A percentile compares a stretch with the other conserved stretches of the same genome.
Evolutionary conservation across 2,888 invertebrate species (phyloP).

Genomic region (Calameuta pallipes): DNA sequence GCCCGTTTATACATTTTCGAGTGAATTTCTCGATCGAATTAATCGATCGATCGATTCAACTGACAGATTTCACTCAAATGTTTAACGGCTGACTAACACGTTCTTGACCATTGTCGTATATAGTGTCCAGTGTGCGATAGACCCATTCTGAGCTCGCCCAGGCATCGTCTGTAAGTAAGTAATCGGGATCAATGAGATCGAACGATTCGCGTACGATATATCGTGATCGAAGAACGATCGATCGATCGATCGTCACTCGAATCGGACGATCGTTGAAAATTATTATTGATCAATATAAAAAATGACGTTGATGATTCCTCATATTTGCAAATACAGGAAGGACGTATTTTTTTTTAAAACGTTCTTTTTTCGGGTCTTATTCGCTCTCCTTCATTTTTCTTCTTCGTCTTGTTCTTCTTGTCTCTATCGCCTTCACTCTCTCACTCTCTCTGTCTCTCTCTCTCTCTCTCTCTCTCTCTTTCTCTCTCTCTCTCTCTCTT

Average conservation of each 20-base stretch:
- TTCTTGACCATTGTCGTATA: conserved; percentile 31
- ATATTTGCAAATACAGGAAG: no score
- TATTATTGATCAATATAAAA: no score
- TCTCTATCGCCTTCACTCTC: no score
- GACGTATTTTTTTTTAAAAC: no score
- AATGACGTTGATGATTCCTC: no score
- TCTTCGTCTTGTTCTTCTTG: no score
- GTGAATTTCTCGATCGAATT: conserved; percentile 6
- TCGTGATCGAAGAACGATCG: neutral
- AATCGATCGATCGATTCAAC: conserved; percentile 19
- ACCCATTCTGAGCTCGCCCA: conserved; percentile 61
- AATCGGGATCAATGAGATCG: neutral
- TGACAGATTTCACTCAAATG: conserved; percentile 5
- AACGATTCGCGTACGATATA: neutral
- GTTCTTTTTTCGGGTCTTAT: no score
- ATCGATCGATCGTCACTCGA: neutral
- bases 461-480: no score
- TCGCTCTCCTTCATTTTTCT: no score
- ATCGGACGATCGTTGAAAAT: neutral
- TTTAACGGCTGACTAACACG: conserved; percentile 30
- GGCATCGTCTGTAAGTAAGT: conserved; percentile 57
- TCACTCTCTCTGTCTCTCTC: no score
- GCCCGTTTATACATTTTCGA: neutral
- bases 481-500: no score
- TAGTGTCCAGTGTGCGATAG: conserved; percentile 63